Conservation (phyloP, 2,113 vertebrate species). For the Puffinus mauretanicus region DNA sequence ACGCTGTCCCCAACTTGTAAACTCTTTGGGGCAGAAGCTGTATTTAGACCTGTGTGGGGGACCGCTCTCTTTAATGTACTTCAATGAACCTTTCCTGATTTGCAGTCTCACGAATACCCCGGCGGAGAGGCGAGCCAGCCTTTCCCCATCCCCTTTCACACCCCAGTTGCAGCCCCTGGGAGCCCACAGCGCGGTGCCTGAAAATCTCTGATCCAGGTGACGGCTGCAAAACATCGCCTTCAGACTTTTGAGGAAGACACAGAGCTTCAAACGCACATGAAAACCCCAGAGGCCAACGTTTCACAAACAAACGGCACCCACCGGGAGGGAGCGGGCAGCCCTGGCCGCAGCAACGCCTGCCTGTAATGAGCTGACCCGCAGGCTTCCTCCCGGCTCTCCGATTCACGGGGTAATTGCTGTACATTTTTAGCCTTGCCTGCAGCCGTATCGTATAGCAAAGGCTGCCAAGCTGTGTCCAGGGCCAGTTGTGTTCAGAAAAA, state of each 20-base stretch:
- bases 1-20: accelerated
- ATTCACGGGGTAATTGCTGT: background rate
- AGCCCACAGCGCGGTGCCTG: accelerated
- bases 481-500: background rate
- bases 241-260: background rate
- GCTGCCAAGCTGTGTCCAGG: background rate
- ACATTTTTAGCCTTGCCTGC: conserved; percentile 49
- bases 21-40: background rate
- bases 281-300: background rate
- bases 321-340: background rate
- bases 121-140: accelerated
- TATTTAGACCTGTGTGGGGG: background rate
- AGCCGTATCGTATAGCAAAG: background rate
- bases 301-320: background rate
- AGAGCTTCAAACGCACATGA: background rate
- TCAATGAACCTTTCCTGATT: background rate
- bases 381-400: background rate
- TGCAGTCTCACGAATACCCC: accelerated
- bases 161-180: accelerated
- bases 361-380: background rate
- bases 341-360: background rate
- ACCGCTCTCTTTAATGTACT: background rate
- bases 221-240: background rate
- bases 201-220: background rate
- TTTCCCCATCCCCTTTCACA: background rate